A percentile compares a stretch with the other conserved stretches of the same genome.
Conservation (phyloP, 2,113 vertebrate genomes). For the Rhegmatorhina hoffmannsi region DNA sequence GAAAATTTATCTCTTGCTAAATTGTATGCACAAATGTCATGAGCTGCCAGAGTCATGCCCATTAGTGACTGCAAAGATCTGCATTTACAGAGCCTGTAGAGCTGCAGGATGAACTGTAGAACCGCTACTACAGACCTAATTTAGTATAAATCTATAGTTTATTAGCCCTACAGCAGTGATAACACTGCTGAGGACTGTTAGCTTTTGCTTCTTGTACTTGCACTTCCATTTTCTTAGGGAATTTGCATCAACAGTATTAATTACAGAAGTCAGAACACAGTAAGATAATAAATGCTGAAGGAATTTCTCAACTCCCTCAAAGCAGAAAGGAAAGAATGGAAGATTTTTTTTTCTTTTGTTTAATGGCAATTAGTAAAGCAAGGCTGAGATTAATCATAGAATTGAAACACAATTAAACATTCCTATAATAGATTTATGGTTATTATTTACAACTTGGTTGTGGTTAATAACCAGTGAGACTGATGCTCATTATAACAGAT, state of each 20-base stretch:
- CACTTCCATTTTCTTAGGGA: background rate
- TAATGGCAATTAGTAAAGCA: constrained; percentile 28
- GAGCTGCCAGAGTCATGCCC: background rate
- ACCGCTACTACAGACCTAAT: background rate
- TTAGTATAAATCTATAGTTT: background rate
- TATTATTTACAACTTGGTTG: constrained; percentile 31
- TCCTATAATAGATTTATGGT: background rate
- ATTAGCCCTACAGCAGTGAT: background rate
- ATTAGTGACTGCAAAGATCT: background rate
- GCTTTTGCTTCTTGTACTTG: constrained; percentile 6
- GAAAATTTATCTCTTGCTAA: background rate
- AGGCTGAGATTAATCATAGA: background rate
- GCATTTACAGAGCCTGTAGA: background rate
- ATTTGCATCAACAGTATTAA: constrained; percentile 45
- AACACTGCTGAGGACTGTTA: background rate
- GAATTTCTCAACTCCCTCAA: background rate
- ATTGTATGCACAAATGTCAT: background rate
- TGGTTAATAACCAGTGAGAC: background rate
- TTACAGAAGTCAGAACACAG: constrained; percentile 52
- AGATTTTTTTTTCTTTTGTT: background rate
- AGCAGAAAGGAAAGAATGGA: background rate
- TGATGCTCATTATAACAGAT: background rate
- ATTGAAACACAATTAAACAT: background rate
- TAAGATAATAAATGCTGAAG: background rate
- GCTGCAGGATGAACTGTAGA: constrained; percentile 18